Evolutionary conservation across 2,888 invertebrate genomes (phyloP), one percentile per base, ranked within the genome.

Genomic region (Laspeyria flexula): DNA sequence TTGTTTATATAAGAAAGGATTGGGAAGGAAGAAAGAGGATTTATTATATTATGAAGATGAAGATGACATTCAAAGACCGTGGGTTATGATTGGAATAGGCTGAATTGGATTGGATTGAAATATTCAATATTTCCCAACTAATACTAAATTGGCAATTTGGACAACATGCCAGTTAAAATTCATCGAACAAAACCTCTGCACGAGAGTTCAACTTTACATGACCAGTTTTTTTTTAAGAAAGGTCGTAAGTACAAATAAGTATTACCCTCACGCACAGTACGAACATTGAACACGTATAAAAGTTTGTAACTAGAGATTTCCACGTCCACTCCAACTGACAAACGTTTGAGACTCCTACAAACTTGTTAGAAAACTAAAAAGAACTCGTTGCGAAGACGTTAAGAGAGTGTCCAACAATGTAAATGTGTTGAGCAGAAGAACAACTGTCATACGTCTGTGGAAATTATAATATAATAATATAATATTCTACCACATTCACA

Each of bases 351-450:
- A 81, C 79, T 82, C 72, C 65, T 68, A 57, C 65, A 78, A 89
- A 90, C 90, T 90, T 88, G 88, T 88, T 88, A 84, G 81, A 81
- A 85, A 89, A 89, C 79, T 87, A 85, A 86, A 89, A 89, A 87
- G 83, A 83, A 85, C 78, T 82, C 79, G 79, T 83, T 78, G 71
- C 63, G 69, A 78, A 83, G 77, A 83, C 79, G 84, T 85, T 83
- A 82, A 82, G 84, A 49, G 53, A 48, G 41, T 54, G 51, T 37
- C 34, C 35, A 29, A 15, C 16, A 21, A 34, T 27, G 13, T 30
- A 34, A 45, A 46, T 15, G 31, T 43, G 11, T 13, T 4, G 0
- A 1, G 3, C 21, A 59, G 60, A 42, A 60, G 40, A 30, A 4
- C 39, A 34, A 53, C 23, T 58, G 9, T 9, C 43, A 15, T 29